Conservation (phyloP, 2,888 invertebrate genomes). For the Rhagium mordax region DNA sequence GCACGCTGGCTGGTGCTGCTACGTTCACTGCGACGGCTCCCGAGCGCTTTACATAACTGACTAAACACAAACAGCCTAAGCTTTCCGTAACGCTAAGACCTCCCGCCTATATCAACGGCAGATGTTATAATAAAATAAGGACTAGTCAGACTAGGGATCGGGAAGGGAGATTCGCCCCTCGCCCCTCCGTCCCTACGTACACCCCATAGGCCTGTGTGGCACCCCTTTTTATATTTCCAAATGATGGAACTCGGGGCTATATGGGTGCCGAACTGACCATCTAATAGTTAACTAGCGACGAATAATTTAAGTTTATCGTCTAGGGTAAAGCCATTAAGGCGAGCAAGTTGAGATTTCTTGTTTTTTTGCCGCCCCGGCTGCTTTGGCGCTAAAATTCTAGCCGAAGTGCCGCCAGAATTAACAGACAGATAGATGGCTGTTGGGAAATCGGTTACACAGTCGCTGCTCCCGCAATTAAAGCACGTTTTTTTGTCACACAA, state of each 20-base stretch:
- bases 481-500: neutral
- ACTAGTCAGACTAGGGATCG: constrained; percentile 54
- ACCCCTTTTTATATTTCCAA: constrained; percentile 29
- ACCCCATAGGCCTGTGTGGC: constrained; percentile 7
- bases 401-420: constrained; percentile 37
- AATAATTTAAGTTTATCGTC: constrained; percentile 36
- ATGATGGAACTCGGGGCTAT: constrained; percentile 4
- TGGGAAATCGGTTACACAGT: constrained; percentile 10
- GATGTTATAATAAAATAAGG: constrained; percentile 63
- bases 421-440: constrained; percentile 18
- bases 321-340: constrained; percentile 39
- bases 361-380: constrained; percentile 37
- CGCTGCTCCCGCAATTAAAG: neutral
- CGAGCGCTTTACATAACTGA: constrained; percentile 43
- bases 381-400: constrained; percentile 49
- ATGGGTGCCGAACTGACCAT: constrained; percentile 35
- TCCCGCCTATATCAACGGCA: constrained; percentile 58
- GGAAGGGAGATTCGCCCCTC: constrained; percentile 43
- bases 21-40: constrained; percentile 26
- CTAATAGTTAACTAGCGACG: constrained; percentile 4
- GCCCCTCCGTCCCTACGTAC: constrained; percentile 34
- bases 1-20: too few relatives aligned
- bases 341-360: constrained; percentile 27
- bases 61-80: constrained; percentile 19
- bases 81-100: constrained; percentile 41